Conservation (phyloP, 1,140 invertebrate species). For the Phocides pigmalion region DNA sequence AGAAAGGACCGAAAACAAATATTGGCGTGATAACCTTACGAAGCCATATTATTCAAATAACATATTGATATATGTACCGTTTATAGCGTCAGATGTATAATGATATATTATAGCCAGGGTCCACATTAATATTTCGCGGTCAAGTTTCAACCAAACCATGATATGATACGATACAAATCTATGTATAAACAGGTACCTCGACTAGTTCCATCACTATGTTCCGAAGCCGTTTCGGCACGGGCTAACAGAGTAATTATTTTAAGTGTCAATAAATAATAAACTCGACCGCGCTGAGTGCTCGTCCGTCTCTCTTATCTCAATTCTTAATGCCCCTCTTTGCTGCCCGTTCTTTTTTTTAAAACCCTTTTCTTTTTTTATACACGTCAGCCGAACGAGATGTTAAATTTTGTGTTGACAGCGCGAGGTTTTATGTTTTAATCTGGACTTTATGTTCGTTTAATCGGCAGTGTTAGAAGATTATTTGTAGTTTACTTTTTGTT, state of each 20-base stretch:
- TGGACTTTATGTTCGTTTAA: conserved; percentile 63
- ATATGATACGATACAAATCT: conserved; percentile 15
- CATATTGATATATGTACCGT: too few relatives aligned
- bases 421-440: conserved; percentile 81
- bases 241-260: conserved; percentile 79
- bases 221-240: conserved; percentile 67
- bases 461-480: conserved; percentile 53
- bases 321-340: conserved; percentile 82
- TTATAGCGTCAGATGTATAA: too few relatives aligned
- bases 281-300: conserved; percentile 75
- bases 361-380: conserved; percentile 61
- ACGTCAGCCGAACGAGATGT: conserved; percentile 65
- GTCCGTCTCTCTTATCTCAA: conserved; percentile 80
- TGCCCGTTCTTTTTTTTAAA: conserved; percentile 68
- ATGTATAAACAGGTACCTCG: not conserved
- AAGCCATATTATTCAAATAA: too few relatives aligned
- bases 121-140: not conserved
- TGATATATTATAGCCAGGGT: too few relatives aligned
- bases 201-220: conserved; percentile 39
- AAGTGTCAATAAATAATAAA: conserved; percentile 84
- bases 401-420: conserved; percentile 79
- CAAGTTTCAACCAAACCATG: not conserved
- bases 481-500: conserved; percentile 42
- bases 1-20: too few relatives aligned
- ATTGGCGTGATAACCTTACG: too few relatives aligned